phyloP scores from a whole-genome alignment of 92 coral and sea anemone genomes.

The Zoanthus sociatus region DNA sequence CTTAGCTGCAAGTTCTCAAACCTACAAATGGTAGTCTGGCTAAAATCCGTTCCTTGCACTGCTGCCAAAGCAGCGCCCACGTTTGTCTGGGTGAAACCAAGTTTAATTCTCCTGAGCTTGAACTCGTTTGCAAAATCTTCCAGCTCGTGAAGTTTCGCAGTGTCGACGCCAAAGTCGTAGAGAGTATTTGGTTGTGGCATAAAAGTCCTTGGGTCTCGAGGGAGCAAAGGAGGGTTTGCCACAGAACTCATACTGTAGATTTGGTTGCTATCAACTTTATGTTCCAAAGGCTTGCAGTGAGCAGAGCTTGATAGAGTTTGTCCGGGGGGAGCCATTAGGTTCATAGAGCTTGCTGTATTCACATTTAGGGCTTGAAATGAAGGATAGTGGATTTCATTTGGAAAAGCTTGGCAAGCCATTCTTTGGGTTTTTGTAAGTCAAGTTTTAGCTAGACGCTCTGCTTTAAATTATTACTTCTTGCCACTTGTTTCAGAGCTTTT shows the following conservation, averaged over 20 bases:
- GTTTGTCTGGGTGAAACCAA: conserved; percentile 79
- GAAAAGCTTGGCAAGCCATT: conserved; percentile 70
- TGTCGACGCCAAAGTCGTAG: conserved; percentile 83
- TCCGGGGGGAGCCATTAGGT: conserved; percentile 70
- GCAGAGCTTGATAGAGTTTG: conserved; percentile 66
- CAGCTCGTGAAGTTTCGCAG: conserved; percentile 86
- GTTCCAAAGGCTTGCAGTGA: conserved; percentile 88
- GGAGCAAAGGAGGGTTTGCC: conserved; percentile 49
- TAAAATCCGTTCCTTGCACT: conserved; percentile 80
- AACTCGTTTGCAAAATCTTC: conserved; percentile 90
- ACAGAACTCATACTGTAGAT: conserved; percentile 67
- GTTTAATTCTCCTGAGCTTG: conserved; percentile 79
- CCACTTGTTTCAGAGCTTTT: conserved; percentile 25
- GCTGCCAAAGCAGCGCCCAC: conserved; percentile 82
- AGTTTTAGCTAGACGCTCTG: background rate
- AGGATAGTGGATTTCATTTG: conserved; percentile 69
- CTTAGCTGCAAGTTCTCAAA: conserved; percentile 81
- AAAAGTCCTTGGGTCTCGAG: conserved; percentile 33
- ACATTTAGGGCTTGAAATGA: conserved; percentile 74
- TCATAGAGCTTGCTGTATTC: conserved; percentile 69
- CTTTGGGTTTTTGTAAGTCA: background rate
- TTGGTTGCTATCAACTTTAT: conserved; percentile 68
- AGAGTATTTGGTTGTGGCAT: conserved; percentile 36
- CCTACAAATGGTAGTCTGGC: conserved; percentile 81
- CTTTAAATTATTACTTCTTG: background rate